A percentile compares a stretch with the other conserved stretches of the same genome.
Conservation (phyloP, 2,797 vertebrate species). For the Pteronotus mesoamericanus region DNA sequence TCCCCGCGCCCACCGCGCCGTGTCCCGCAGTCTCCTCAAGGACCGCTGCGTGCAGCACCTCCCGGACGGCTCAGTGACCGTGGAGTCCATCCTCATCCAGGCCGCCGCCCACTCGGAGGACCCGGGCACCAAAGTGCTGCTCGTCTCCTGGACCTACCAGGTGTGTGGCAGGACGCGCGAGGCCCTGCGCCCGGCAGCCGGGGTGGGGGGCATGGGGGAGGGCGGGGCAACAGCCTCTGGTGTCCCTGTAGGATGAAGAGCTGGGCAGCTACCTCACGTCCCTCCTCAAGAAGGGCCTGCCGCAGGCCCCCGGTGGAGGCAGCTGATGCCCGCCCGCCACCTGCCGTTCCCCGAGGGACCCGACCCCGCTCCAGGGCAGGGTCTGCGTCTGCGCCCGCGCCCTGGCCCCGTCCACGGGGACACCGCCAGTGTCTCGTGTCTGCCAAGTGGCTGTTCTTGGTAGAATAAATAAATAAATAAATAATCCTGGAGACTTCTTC, state of each 20-base stretch:
- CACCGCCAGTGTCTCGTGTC: not conserved
- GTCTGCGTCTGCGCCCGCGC: not conserved
- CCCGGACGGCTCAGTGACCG: slow-evolving; percentile 94
- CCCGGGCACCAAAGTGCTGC: slow-evolving; percentile 90
- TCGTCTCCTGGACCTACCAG: slow-evolving; percentile 99
- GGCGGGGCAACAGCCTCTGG: accelerated
- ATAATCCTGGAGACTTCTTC: not conserved
- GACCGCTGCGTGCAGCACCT: slow-evolving; percentile 95
- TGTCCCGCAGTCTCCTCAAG: slow-evolving; percentile 87
- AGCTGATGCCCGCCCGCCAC: not conserved
- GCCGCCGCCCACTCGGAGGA: slow-evolving; percentile 93
- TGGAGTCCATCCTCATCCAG: slow-evolving; percentile 97
- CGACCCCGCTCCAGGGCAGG: accelerated
- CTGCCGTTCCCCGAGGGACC: not conserved
- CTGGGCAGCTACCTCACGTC: slow-evolving; percentile 94
- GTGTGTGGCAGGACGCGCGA: slow-evolving; percentile 73
- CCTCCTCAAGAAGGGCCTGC: slow-evolving; percentile 94
- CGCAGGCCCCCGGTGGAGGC: slow-evolving; percentile 82
- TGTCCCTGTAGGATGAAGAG: slow-evolving; percentile 90
- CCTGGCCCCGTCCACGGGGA: not conserved
- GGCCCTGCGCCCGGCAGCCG: not conserved
- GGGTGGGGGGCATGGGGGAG: not conserved
- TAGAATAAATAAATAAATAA: slow-evolving; percentile 38
- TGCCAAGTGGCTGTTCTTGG: not conserved
- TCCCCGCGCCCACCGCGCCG: too few species aligned